phyloP scores from a whole-genome alignment of 2,888 invertebrate genomes.

The Lycaena phlaeas region DNA sequence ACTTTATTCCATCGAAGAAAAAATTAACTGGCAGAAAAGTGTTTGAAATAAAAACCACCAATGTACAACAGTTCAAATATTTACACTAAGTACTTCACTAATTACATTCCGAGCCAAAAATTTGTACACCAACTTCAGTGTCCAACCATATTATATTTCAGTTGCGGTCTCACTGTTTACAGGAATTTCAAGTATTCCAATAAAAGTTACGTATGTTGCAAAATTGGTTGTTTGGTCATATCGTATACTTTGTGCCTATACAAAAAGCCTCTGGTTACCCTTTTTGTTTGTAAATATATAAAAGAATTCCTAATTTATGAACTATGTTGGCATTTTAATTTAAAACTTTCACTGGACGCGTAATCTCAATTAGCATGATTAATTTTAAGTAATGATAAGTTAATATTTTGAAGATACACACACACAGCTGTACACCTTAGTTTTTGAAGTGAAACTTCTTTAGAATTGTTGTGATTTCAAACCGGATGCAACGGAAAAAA shows the following conservation, averaged over 20 bases:
- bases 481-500: no score
- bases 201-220: constrained; percentile 25
- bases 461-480: no score
- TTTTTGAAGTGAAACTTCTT: no score
- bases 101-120: constrained; percentile 5
- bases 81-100: background rate
- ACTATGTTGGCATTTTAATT: no score
- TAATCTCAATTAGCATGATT: no score
- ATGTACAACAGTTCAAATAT: background rate
- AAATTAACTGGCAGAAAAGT: no score
- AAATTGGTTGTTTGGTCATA: constrained; percentile 7
- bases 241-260: background rate
- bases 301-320: background rate
- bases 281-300: background rate
- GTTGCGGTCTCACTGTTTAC: constrained; percentile 6
- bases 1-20: no score
- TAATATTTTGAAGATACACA: no score
- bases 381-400: no score
- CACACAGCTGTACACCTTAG: no score
- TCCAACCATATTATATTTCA: constrained; percentile 12
- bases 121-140: background rate
- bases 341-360: no score
- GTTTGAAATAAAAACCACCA: background rate
- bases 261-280: background rate
- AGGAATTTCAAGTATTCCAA: constrained; percentile 46